Conservation (phyloP, 2,797 vertebrate genomes). For the Scyliorhinus canicula region DNA sequence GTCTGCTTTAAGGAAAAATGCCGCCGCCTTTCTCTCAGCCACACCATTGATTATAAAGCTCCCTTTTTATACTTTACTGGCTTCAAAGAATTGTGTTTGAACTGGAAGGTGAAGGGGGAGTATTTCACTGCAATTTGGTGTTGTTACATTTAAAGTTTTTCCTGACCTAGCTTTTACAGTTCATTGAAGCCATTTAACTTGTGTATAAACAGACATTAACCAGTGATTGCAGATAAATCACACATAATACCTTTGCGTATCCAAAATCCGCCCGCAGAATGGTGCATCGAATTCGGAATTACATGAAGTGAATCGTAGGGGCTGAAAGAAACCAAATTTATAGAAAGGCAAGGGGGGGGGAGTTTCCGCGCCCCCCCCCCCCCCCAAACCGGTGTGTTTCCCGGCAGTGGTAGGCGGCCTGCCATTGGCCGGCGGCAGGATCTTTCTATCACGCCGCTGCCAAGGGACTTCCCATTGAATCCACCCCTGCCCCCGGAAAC, state of each 20-base stretch:
- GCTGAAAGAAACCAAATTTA: not conserved
- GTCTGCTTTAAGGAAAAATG: not conserved
- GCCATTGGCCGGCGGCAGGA: too few relatives aligned
- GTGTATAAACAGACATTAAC: not conserved
- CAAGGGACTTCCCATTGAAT: too few relatives aligned
- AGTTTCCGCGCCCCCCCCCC: too few relatives aligned
- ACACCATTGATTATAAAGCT: not conserved
- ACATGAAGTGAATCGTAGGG: not conserved
- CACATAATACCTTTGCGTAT: not conserved
- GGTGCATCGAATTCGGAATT: not conserved
- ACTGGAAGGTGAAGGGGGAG: not conserved
- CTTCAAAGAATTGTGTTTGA: not conserved
- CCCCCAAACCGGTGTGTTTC: too few relatives aligned
- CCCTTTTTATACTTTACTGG: not conserved
- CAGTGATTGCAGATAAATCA: not conserved
- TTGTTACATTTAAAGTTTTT: not conserved
- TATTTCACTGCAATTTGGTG: not conserved
- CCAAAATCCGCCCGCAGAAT: not conserved
- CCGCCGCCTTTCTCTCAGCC: not conserved
- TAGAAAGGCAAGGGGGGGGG: not conserved
- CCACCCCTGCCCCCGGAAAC: too few relatives aligned
- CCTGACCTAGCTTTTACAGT: not conserved
- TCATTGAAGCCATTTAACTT: slow-evolving; percentile 2
- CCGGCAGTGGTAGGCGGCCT: too few relatives aligned
- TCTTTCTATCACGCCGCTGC: too few relatives aligned